phyloP scores from a whole-genome alignment of 1,140 invertebrate genomes.

The Meloidogyne exigua region DNA sequence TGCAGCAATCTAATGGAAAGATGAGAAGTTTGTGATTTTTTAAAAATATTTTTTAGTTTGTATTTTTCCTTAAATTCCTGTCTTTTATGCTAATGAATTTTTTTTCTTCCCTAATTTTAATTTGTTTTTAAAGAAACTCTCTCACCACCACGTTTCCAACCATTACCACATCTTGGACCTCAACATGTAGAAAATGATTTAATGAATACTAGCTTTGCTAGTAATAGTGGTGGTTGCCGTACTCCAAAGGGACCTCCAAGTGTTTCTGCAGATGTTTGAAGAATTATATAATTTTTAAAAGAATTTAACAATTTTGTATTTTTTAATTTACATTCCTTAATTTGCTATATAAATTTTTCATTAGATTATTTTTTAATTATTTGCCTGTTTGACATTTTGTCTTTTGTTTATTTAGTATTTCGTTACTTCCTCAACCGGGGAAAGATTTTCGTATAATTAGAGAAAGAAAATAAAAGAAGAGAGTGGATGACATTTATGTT shows the following conservation, averaged over 20 bases:
- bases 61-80: too few relatives aligned
- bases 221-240: conserved; percentile 13
- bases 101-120: neutral
- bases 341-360: too few relatives aligned
- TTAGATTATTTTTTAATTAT: too few relatives aligned
- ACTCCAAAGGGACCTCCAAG: conserved; percentile 29
- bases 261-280: conserved; percentile 42
- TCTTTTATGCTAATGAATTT: too few relatives aligned
- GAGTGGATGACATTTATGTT: too few relatives aligned
- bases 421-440: too few relatives aligned
- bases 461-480: too few relatives aligned
- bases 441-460: too few relatives aligned
- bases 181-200: conserved; percentile 38
- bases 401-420: too few relatives aligned
- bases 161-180: conserved; percentile 28
- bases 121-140: conserved; percentile 16
- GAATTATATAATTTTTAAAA: neutral
- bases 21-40: neutral
- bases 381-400: too few relatives aligned
- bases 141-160: conserved; percentile 31
- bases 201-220: conserved; percentile 38
- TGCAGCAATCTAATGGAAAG: neutral
- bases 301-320: neutral
- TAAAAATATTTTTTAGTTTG: too few relatives aligned
- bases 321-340: too few relatives aligned